Conservation (phyloP, 2,113 vertebrate species). For the Sceloporus tristichus region DNA sequence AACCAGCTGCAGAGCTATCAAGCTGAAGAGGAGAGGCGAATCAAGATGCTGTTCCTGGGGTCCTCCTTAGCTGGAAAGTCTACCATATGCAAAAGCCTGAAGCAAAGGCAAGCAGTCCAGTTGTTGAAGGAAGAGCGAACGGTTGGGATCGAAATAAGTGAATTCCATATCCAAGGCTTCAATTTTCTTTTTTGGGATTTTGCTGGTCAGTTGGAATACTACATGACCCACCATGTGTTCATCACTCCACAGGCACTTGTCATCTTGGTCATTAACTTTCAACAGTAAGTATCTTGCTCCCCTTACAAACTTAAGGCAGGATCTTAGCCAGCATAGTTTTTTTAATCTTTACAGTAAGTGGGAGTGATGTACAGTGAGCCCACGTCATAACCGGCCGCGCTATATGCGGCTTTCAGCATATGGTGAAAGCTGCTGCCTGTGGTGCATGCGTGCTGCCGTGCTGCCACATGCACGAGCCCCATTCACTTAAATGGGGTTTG, state of each 20-base stretch:
- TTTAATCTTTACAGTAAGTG: neutral
- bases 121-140: constrained; percentile 69
- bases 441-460: too few relatives aligned
- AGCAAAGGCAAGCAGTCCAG: constrained; percentile 44
- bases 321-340: neutral
- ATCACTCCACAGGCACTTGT: constrained; percentile 77
- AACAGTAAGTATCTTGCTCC: constrained; percentile 60
- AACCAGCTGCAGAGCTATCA: constrained; percentile 56
- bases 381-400: too few relatives aligned
- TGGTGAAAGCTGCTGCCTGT: too few relatives aligned
- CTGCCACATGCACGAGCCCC: too few relatives aligned
- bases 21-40: constrained; percentile 62
- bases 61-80: constrained; percentile 76
- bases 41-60: constrained; percentile 82
- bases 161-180: constrained; percentile 70
- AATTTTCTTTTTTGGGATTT: constrained; percentile 81
- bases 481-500: too few relatives aligned
- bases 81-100: constrained; percentile 76
- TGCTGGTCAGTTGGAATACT: constrained; percentile 81
- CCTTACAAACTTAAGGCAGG: too few relatives aligned
- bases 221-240: constrained; percentile 78
- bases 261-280: constrained; percentile 75
- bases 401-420: too few relatives aligned
- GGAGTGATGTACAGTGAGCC: neutral
- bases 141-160: constrained; percentile 76